A percentile compares a stretch with the other conserved stretches of the same genome.
Conservation (phyloP, 2,797 vertebrate species). For the Yasuhikotakia modesta region DNA sequence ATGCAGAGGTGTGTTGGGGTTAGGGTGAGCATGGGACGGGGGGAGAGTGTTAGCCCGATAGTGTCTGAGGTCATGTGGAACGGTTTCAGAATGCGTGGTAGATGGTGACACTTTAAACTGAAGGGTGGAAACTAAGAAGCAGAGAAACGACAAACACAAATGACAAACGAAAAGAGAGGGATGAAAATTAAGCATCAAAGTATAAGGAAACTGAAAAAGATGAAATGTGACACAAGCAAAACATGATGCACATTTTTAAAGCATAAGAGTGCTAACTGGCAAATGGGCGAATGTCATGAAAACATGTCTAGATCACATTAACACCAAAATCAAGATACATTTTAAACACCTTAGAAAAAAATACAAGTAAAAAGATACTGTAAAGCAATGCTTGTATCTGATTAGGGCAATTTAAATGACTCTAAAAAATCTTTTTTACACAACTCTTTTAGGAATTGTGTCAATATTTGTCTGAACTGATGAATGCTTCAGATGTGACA, state of each 20-base stretch:
- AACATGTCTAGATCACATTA: not conserved
- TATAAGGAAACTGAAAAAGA: conserved; percentile 53
- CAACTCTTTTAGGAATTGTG: no score
- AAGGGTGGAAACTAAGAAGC: conserved; percentile 84
- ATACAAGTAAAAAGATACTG: no score
- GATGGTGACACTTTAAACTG: conserved; percentile 84
- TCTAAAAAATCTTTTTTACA: no score
- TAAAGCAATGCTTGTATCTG: no score
- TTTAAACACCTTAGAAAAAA: no score
- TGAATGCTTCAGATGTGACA: conserved; percentile 36
- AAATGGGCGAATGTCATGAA: conserved; percentile 23
- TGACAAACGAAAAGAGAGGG: conserved; percentile 58
- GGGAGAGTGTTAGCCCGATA: conserved; percentile 77
- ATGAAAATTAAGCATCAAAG: conserved; percentile 55
- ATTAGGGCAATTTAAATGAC: no score
- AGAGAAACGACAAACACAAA: conserved; percentile 56
- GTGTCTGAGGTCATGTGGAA: conserved; percentile 80
- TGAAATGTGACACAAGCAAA: conserved; percentile 46
- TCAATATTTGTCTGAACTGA: conserved; percentile 27
- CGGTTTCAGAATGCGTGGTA: conserved; percentile 78
- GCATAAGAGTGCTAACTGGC: not conserved
- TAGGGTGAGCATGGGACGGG: conserved; percentile 77
- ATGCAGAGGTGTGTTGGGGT: conserved; percentile 70
- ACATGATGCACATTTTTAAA: not conserved
- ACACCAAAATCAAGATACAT: no score